Percentiles rank a stretch among this genome's conserved stretches.
These are phyloP conservation scores for Cactoblastis cactorum DNA, from an alignment of 2,888 invertebrate genomes.

Conservation along the genomic window DNA sequence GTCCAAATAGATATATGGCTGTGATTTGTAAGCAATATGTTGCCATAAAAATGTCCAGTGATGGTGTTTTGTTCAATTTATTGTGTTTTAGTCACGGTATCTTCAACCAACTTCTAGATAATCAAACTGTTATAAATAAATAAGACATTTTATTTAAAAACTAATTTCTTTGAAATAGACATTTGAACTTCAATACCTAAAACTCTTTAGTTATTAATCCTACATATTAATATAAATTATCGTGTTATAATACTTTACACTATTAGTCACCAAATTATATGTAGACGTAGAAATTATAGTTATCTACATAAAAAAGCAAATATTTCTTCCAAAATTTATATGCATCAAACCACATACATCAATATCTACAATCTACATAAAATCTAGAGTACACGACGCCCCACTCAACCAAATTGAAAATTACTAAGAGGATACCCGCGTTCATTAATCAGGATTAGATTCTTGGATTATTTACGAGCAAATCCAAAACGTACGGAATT, in stretches of 20 bases:
- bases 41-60: constrained; percentile 61
- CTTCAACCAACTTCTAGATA: constrained; percentile 20
- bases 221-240: too few species aligned
- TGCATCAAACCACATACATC: neutral
- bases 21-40: constrained; percentile 58
- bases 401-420: constrained; percentile 44
- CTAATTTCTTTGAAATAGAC: too few species aligned
- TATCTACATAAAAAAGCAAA: too few species aligned
- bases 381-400: constrained; percentile 18
- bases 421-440: constrained; percentile 46
- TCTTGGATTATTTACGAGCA: constrained; percentile 73
- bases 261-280: neutral
- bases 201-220: too few species aligned
- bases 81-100: constrained; percentile 40
- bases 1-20: constrained; percentile 54
- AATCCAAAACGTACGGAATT: constrained; percentile 76
- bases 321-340: too few species aligned
- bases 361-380: neutral
- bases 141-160: neutral
- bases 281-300: too few species aligned
- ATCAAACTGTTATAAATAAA: neutral
- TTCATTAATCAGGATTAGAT: constrained; percentile 78
- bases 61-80: constrained; percentile 55
- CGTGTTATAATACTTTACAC: too few species aligned
- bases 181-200: too few species aligned